Conservation (phyloP, 1,140 invertebrate genomes). For the Papilio aristodemus region DNA sequence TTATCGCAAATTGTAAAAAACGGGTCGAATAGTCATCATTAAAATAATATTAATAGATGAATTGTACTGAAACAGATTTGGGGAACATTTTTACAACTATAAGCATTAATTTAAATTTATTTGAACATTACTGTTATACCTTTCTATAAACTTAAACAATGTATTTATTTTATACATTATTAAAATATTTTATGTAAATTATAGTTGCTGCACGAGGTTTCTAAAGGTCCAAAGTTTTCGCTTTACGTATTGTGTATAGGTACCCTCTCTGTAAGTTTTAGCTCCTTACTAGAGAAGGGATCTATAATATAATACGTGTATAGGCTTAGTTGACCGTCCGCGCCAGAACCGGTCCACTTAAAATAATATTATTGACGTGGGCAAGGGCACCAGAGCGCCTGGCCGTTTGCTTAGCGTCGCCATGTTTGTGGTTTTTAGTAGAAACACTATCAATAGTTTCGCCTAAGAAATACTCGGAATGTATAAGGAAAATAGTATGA, state of each 20-base stretch:
- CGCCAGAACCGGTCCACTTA: constrained; percentile 66
- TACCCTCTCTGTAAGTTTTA: constrained; percentile 35
- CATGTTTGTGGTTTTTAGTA: constrained; percentile 47
- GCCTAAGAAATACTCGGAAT: neutral
- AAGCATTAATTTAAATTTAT: no score
- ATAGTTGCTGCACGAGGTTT: neutral
- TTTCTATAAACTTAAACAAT: no score
- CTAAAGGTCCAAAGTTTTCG: neutral
- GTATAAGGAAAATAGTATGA: constrained; percentile 22
- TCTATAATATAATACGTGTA: constrained; percentile 62
- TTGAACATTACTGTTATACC: no score
- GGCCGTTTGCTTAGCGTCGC: constrained; percentile 33
- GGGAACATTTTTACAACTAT: no score
- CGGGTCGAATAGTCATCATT: no score
- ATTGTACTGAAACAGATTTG: no score
- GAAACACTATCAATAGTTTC: constrained; percentile 4
- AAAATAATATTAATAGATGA: no score
- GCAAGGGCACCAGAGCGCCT: constrained; percentile 43
- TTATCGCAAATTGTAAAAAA: no score
- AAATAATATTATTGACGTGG: constrained; percentile 66
- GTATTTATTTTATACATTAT: no score
- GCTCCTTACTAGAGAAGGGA: constrained; percentile 39
- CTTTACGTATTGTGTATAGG: neutral
- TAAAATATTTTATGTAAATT: neutral
- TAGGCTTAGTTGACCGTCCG: constrained; percentile 51